phyloP scores from a whole-genome alignment of 2,113 vertebrate species.

The Theristicus caerulescens region DNA sequence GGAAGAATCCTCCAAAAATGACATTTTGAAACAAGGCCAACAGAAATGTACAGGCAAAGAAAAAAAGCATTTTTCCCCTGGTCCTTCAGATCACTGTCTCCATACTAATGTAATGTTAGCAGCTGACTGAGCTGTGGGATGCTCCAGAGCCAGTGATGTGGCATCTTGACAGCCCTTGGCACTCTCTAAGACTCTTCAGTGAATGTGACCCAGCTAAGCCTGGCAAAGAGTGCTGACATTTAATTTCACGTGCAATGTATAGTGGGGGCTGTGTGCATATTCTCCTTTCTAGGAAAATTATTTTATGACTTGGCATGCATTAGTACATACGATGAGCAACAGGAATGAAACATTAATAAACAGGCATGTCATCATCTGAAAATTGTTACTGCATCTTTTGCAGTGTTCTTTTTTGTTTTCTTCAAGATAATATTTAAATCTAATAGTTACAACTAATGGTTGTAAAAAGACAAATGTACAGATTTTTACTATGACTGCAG shows the following conservation, averaged over 20 bases:
- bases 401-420: not conserved
- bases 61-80: not conserved
- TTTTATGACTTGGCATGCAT: not conserved
- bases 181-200: not conserved
- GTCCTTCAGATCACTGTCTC: not conserved
- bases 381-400: not conserved
- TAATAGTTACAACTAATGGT: constrained; percentile 19
- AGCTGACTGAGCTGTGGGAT: not conserved
- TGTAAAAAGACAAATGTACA: not conserved
- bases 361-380: not conserved
- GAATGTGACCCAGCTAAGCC: not conserved
- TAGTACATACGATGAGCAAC: not conserved
- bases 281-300: not conserved
- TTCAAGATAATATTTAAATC: not conserved
- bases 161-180: not conserved
- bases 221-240: not conserved
- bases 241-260: not conserved
- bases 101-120: not conserved
- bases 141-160: not conserved
- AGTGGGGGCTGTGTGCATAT: not conserved
- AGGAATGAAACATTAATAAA: constrained; percentile 18
- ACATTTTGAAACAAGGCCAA: not conserved
- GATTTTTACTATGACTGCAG: constrained; percentile 28
- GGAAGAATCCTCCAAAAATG: not conserved
- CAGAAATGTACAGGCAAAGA: not conserved